Evolutionary conservation across 2,113 vertebrate genomes (phyloP), one percentile per base, ranked within the genome.

Genomic region (Heliornis fulica): DNA sequence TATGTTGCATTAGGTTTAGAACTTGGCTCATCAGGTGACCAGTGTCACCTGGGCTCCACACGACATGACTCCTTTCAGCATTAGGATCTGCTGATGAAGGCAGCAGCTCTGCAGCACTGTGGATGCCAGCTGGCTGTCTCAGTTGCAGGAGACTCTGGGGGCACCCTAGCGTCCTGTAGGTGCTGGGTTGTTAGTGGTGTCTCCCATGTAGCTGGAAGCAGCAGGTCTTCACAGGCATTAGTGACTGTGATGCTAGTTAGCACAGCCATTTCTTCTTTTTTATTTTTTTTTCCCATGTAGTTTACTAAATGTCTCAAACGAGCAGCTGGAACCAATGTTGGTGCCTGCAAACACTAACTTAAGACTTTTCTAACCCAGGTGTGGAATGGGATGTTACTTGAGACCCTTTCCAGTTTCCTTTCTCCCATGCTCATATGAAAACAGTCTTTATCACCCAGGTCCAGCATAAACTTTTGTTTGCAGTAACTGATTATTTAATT

Each of bases 121-220:
- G 5, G 74, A 45, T 50, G 8, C 38, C 46, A 50, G 45, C 4
- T 29, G 25, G 45, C 46, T 5, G 2, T 21, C 17, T 20, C 51
- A 68, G 61, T 31, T 43, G 13, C 79, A 48, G 53, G 51, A 28
- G 28, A 69, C 13, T 29, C 28, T 57, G 25, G 17, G 16, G 29
- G 4, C 3, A 10, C 12, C 41, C 10, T 10, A 48, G 17, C 10
- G 6, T 20, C 34, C 28, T 40, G 50, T 38, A 38, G 9, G 10
- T 65, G 41, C 13, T 11, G 45, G 29, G 25, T 4, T 40, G 26
- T 51, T 51, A 8, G 4, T 0, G 0, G 3, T 46, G 8, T 63
- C 29, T 50, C 23, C 29, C 51, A 6, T 1, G 1, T 25, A n/a
- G 21, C 53, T 94, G 56, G 32, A 59, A 91, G 54, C 15, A 79